Evolutionary conservation across 2,797 vertebrate species (phyloP), one percentile per base, ranked within the genome.

Genomic region (Carapus acus): DNA sequence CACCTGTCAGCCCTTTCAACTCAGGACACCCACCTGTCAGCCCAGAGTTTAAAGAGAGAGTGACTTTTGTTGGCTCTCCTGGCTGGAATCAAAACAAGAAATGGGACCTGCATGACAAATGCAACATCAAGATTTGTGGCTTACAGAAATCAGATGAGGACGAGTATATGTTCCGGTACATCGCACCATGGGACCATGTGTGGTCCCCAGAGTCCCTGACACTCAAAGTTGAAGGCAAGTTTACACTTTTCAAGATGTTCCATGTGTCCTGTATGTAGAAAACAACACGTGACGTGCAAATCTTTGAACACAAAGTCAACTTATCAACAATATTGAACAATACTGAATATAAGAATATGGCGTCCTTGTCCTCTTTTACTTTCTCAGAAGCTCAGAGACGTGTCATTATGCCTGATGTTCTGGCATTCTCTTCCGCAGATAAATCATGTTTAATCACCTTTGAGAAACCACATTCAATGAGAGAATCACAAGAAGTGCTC

Each of bases 401-500:
- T n/a, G n/a, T n/a, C n/a, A n/a, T n/a, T n/a, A 7, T 20, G 1
- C 43, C 17, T 64, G 3, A 47, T 17, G 38, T 6, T 17, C 3
- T 38, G 1, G 44, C 2, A 17, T 12, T 16, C n/a, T 62, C 1
- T 1, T 49, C 65, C 77, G 17, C 62, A 88, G 87, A 67, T 1
- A 85, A 87, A 44, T 64, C 12, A 15, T 89, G 87, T 48, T 74
- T 17, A 1, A 55, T 87, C 38, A 49, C 34, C 3, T 69, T 86
- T 61, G 8, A 54, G 6, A n/a, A 38, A 23, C 43, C 42, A 3
- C 1, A 14, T 16, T 0, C 11, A 0, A 8, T 68, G 6, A 47
- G 2, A 0, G 78, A 77, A n/a, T 5, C 0, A n/a, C 2, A 1
- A 0, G 5, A 0, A 0, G 21, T 82, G n/a, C 62, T 1, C 0